These are phyloP conservation scores for Entomyzon cyanotis DNA, from an alignment of 2,113 vertebrate species.

Conservation along the genomic window DNA sequence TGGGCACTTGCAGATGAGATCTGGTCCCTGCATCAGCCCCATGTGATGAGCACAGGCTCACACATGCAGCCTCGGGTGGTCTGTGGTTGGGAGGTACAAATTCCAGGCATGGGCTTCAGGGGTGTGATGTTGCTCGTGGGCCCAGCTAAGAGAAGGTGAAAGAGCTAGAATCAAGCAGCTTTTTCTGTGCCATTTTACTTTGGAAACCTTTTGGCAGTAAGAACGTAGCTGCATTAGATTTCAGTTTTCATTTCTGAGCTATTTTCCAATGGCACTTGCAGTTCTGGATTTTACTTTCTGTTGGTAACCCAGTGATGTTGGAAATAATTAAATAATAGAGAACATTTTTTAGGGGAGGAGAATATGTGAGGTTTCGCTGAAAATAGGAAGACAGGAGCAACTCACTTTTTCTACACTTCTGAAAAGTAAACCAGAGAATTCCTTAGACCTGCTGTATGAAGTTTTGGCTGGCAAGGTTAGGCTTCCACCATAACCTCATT, in stretches of 20 bases:
- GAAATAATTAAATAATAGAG: neutral
- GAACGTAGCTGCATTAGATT: neutral
- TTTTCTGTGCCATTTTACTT: neutral
- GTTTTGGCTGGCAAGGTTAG: neutral
- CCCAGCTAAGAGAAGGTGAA: neutral
- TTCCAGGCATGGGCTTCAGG: neutral
- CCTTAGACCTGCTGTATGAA: neutral
- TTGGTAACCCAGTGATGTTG: neutral
- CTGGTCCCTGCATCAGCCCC: neutral
- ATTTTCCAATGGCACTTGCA: neutral
- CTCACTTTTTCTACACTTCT: neutral
- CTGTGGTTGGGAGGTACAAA: fast-evolving
- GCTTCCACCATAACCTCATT: neutral
- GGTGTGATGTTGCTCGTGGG: fast-evolving
- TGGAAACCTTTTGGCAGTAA: neutral
- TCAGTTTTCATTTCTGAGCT: neutral
- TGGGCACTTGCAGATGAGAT: fast-evolving
- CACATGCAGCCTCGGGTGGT: neutral
- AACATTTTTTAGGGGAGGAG: neutral
- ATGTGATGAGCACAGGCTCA: fast-evolving
- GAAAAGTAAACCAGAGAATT: constrained; percentile 28
- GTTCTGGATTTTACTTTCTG: neutral
- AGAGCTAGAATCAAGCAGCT: neutral
- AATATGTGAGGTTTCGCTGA: constrained; percentile 2
- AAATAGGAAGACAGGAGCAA: neutral